Evolutionary conservation across 2,888 invertebrate genomes (phyloP).

Genomic region (Rotaria sp.): DNA sequence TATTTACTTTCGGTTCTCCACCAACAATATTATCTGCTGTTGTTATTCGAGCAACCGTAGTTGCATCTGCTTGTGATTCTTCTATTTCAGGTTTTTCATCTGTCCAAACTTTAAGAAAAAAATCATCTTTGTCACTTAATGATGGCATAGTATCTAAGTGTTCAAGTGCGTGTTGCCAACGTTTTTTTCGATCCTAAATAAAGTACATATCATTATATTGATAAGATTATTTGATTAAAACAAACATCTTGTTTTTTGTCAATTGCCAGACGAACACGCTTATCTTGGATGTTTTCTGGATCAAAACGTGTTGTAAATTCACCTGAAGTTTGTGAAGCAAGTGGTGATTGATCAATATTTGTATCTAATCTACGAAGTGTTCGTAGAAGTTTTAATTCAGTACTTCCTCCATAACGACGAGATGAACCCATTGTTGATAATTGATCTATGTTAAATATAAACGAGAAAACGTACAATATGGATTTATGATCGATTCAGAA

Average conservation of each 20-base stretch:
- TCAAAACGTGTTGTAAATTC: background rate
- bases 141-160: background rate
- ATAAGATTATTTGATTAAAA: background rate
- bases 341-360: background rate
- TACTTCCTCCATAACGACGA: background rate
- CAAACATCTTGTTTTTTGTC: background rate
- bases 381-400: background rate
- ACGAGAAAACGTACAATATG: background rate
- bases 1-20: background rate
- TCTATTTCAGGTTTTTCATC: background rate
- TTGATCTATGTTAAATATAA: background rate
- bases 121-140: background rate
- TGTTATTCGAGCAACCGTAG: background rate
- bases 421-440: background rate
- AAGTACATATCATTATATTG: background rate
- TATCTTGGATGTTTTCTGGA: background rate
- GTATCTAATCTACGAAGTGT: background rate
- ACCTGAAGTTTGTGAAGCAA: background rate
- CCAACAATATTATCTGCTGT: background rate
- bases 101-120: background rate
- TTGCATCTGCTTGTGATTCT: background rate
- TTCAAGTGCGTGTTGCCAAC: background rate
- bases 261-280: background rate
- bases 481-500: too few relatives aligned
- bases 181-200: background rate